Percentiles rank a stretch among this genome's conserved stretches.
These are phyloP conservation scores for Hypsibius dujardini DNA, from an alignment of 1,140 invertebrate species.

Conservation along the genomic window DNA sequence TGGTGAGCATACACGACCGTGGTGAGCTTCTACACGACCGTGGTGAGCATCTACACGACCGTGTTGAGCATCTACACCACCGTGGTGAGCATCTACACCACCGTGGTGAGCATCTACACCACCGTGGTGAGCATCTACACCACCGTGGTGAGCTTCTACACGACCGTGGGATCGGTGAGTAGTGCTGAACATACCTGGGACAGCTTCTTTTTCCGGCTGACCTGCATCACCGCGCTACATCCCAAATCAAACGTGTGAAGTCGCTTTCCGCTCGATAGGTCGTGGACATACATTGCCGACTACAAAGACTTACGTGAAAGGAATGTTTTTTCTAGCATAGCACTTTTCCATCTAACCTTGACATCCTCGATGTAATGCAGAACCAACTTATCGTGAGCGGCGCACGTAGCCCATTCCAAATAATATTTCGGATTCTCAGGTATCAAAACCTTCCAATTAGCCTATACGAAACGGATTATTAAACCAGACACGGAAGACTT, in stretches of 20 bases:
- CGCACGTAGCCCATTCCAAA: slow-evolving; percentile 64
- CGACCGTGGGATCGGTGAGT: slow-evolving; percentile 7
- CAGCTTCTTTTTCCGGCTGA: slow-evolving; percentile 19
- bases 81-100: not conserved
- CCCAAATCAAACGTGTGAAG: slow-evolving; percentile 26
- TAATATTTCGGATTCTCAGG: slow-evolving; percentile 69
- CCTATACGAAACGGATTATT: slow-evolving; percentile 33
- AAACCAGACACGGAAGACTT: no score
- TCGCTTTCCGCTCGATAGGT: slow-evolving; percentile 50
- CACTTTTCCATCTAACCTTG: slow-evolving; percentile 41
- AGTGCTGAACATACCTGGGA: slow-evolving; percentile 11
- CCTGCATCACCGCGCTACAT: slow-evolving; percentile 18
- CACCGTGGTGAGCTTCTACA: no score
- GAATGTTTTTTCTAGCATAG: no score
- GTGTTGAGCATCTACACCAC: not conserved
- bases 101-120: no score
- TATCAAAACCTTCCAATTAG: slow-evolving; percentile 66
- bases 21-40: not conserved
- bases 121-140: no score
- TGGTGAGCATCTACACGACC: not conserved
- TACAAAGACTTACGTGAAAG: no score
- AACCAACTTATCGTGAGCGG: slow-evolving; percentile 68
- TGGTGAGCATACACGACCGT: not conserved
- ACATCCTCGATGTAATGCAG: slow-evolving; percentile 83
- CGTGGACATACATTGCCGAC: slow-evolving; percentile 65